phyloP scores from a whole-genome alignment of 2,888 invertebrate species.

The Odontocerum albicorne region DNA sequence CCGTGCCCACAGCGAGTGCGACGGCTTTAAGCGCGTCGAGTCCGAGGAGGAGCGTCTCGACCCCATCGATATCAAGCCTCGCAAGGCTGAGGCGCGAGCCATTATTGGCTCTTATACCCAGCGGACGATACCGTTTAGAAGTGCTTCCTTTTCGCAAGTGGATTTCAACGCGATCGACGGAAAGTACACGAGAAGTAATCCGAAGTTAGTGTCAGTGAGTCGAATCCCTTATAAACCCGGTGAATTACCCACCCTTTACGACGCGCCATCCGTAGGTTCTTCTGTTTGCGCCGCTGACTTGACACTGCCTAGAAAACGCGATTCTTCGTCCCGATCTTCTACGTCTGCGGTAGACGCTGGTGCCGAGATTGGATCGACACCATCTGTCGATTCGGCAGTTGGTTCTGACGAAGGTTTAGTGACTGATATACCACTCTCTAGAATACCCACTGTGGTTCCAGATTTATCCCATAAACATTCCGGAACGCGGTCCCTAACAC shows the following conservation, averaged over 20 bases:
- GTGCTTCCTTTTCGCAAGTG: slow-evolving; percentile 86
- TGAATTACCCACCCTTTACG: not conserved
- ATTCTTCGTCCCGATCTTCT: slow-evolving; percentile 48
- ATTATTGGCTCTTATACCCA: slow-evolving; percentile 64
- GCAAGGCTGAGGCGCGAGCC: slow-evolving; percentile 61
- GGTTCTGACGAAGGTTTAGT: slow-evolving; percentile 61
- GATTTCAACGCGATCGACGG: slow-evolving; percentile 69
- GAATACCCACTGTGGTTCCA: slow-evolving; percentile 49
- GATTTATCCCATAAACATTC: slow-evolving; percentile 54
- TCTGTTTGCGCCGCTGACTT: slow-evolving; percentile 42
- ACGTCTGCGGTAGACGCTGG: slow-evolving; percentile 49
- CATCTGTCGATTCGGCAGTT: slow-evolving; percentile 63
- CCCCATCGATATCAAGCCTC: slow-evolving; percentile 54
- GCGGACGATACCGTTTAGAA: slow-evolving; percentile 73
- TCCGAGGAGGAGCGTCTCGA: slow-evolving; percentile 46
- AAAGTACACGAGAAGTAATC: slow-evolving; percentile 54
- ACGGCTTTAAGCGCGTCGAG: slow-evolving; percentile 16
- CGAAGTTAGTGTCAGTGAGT: slow-evolving; percentile 30
- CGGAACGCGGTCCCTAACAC: slow-evolving; percentile 56
- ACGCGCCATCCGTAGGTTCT: slow-evolving; percentile 32
- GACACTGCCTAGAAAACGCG: slow-evolving; percentile 43
- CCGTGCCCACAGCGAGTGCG: slow-evolving; percentile 36
- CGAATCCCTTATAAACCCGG: slow-evolving; percentile 7
- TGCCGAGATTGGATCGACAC: slow-evolving; percentile 56
- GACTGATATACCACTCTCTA: slow-evolving; percentile 49